Evolutionary conservation across 2,113 vertebrate genomes (phyloP).

Genomic region (Campylomormyrus numenius): DNA sequence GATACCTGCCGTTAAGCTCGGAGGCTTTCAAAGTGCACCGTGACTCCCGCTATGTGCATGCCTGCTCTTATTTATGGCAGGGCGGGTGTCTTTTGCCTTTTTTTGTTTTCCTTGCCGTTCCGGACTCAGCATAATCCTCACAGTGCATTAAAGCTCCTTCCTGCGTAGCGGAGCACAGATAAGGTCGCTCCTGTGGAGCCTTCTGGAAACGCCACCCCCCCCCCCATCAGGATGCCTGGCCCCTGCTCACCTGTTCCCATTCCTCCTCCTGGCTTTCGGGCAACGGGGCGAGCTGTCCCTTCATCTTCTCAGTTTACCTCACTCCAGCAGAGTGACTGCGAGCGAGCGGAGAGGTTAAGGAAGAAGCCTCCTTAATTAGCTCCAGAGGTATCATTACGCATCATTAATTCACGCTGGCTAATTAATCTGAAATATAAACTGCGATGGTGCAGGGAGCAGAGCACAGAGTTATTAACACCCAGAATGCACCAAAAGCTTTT

Average conservation of each 20-base stretch:
- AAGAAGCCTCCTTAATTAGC: conserved; percentile 62
- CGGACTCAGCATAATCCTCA: conserved; percentile 24
- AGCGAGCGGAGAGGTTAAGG: conserved; percentile 59
- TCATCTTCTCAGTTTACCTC: background rate
- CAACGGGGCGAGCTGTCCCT: background rate
- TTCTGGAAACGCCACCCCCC: background rate
- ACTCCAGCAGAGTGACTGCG: conserved; percentile 29
- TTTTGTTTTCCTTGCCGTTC: conserved; percentile 12
- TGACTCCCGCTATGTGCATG: background rate
- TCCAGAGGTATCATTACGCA: conserved; percentile 52
- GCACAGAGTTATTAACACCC: background rate
- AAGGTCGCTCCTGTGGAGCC: conserved; percentile 24
- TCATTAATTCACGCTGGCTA: conserved; percentile 65
- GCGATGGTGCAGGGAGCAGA: conserved; percentile 29
- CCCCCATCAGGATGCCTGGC: background rate
- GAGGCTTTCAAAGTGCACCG: background rate
- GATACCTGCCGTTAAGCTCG: background rate
- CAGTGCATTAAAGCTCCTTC: conserved; percentile 28
- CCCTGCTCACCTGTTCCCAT: background rate
- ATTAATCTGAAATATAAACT: conserved; percentile 59
- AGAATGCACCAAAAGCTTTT: background rate
- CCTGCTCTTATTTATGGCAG: background rate
- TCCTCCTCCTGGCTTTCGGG: background rate
- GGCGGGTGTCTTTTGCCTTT: background rate
- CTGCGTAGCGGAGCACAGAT: background rate